Conservation (phyloP, 2,888 invertebrate genomes). For the Cerastis leucographa region DNA sequence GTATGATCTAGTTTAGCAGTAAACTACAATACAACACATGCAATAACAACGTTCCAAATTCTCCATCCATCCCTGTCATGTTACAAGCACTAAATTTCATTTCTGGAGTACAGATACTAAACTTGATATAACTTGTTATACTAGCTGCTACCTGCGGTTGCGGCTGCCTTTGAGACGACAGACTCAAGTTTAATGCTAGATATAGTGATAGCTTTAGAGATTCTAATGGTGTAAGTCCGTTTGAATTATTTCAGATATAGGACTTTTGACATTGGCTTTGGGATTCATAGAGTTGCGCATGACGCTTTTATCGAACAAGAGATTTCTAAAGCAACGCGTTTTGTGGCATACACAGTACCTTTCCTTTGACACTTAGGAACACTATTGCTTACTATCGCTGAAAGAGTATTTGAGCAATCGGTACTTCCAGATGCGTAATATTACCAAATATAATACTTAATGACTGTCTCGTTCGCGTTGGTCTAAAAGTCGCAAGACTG, state of each 20-base stretch:
- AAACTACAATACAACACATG: not conserved
- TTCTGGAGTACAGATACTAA: not conserved
- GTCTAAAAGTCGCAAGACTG: too few relatives aligned
- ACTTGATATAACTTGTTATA: not conserved
- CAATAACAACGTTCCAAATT: slow-evolving; percentile 12
- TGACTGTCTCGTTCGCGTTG: too few relatives aligned
- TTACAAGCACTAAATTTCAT: slow-evolving; percentile 34
- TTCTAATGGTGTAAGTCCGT: not conserved
- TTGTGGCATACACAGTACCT: not conserved
- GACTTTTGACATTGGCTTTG: not conserved
- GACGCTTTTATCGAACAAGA: not conserved
- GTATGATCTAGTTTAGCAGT: not conserved
- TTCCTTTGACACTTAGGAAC: not conserved
- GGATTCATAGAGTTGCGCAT: not conserved
- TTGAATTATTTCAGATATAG: slow-evolving; percentile 22
- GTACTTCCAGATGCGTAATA: not conserved
- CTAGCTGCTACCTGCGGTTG: slow-evolving; percentile 29
- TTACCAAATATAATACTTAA: too few relatives aligned
- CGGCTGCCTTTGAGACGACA: slow-evolving; percentile 24
- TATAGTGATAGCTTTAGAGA: slow-evolving; percentile 8
- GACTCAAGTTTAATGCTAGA: slow-evolving; percentile 22
- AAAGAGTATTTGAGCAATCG: not conserved
- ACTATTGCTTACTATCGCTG: not conserved
- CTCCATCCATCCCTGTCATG: slow-evolving; percentile 7
- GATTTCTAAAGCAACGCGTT: not conserved